A percentile compares a stretch with the other conserved stretches of the same genome.
Evolutionary conservation across 2,888 invertebrate species (phyloP).

Genomic region (Zootermopsis nevadensis): DNA sequence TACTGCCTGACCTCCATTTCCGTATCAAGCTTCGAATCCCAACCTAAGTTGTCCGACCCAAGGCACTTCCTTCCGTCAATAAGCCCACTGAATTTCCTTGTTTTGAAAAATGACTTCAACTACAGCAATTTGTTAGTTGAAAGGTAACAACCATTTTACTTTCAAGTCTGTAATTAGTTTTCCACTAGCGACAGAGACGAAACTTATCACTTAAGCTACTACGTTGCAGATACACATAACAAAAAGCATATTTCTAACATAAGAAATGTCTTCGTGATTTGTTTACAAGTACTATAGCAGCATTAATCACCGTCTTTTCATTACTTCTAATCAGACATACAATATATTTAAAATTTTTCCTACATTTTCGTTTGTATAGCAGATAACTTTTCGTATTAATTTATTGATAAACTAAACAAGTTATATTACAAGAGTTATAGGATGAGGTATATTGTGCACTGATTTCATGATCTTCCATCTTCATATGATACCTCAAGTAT

Average conservation of each 20-base stretch:
- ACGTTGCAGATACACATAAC: constrained; percentile 24
- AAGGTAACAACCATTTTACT: constrained; percentile 7
- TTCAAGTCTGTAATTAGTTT: constrained; percentile 20
- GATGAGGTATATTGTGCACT: constrained; percentile 49
- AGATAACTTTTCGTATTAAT: constrained; percentile 7
- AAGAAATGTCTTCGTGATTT: constrained; percentile 9
- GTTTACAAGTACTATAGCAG: neutral
- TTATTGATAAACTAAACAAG: neutral
- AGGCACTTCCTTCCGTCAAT: constrained; percentile 42
- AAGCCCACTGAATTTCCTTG: constrained; percentile 29
- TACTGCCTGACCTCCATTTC: constrained; percentile 19
- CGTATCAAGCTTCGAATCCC: constrained; percentile 13
- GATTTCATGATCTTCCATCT: constrained; percentile 9
- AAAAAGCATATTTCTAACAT: constrained; percentile 38
- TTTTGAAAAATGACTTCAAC: constrained; percentile 31
- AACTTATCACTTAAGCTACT: constrained; percentile 18
- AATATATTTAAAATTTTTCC: neutral
- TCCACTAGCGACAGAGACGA: constrained; percentile 29
- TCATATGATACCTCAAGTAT: constrained; percentile 11
- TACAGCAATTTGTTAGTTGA: neutral
- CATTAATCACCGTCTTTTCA: constrained; percentile 12
- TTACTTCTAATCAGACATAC: constrained; percentile 38
- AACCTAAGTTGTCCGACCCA: constrained; percentile 39
- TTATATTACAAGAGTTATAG: constrained; percentile 15
- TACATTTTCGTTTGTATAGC: constrained; percentile 21